Evolutionary conservation across 2,113 vertebrate genomes (phyloP).

Genomic region (Phainopepla nitens): DNA sequence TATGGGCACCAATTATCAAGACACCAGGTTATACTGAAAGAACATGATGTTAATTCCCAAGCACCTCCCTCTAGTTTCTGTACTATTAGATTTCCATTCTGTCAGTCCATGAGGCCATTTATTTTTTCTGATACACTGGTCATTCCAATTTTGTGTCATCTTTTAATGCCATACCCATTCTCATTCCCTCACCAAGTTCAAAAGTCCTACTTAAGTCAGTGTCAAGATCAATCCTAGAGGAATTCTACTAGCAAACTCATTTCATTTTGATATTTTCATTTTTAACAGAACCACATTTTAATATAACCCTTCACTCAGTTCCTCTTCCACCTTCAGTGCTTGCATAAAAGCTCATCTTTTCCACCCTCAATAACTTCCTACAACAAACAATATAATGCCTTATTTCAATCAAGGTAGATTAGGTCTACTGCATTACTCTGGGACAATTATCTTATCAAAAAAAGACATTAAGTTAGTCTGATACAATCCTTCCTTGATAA

Average conservation of each 20-base stretch:
- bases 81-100: not conserved
- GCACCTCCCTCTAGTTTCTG: not conserved
- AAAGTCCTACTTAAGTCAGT: not conserved
- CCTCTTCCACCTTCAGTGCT: not conserved
- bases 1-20: not conserved
- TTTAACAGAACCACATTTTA: not conserved
- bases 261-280: not conserved
- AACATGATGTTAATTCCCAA: not conserved
- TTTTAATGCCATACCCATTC: not conserved
- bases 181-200: not conserved
- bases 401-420: constrained; percentile 7
- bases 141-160: not conserved
- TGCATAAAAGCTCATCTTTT: not conserved
- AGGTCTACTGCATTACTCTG: constrained; percentile 12
- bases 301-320: not conserved
- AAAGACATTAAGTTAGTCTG: constrained; percentile 37
- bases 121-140: not conserved
- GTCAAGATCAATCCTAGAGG: not conserved
- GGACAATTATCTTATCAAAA: constrained; percentile 51
- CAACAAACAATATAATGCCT: not conserved
- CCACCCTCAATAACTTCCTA: not conserved
- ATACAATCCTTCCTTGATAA: constrained; percentile 45
- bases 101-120: not conserved
- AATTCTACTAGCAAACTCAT: not conserved
- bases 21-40: not conserved